Percentiles rank a stretch among this genome's conserved stretches.
These are phyloP conservation scores for Sycophila texana DNA, from an alignment of 2,888 invertebrate genomes.

Conservation along the genomic window DNA sequence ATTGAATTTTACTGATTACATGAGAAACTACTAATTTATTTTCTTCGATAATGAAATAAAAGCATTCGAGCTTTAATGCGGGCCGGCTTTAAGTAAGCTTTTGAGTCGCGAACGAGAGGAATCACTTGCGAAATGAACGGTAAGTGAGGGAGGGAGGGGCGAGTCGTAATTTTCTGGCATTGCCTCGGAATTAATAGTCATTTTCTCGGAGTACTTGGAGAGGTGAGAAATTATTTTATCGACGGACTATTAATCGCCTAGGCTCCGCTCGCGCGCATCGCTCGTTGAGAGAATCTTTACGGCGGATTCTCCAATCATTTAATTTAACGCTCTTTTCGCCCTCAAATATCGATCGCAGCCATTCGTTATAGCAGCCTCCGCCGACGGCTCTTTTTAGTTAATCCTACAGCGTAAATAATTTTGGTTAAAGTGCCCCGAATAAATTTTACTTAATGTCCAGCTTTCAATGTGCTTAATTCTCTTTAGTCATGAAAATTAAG, in stretches of 20 bases:
- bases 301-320: constrained; percentile 16
- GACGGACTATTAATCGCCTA: constrained; percentile 20
- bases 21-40: too few relatives aligned
- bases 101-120: background rate
- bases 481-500: too few relatives aligned
- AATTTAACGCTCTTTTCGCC: constrained; percentile 2
- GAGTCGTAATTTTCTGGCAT: constrained; percentile 28
- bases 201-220: constrained; percentile 7
- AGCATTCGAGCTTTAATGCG: background rate
- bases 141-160: background rate
- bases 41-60: background rate
- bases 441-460: too few relatives aligned
- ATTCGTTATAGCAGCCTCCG: background rate
- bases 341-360: constrained; percentile 6
- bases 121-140: background rate
- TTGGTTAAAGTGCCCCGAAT: background rate
- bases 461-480: too few relatives aligned
- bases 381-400: background rate
- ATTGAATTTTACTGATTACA: too few relatives aligned
- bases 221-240: constrained; percentile 32
- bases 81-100: background rate
- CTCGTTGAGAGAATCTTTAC: background rate
- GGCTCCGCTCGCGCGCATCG: constrained; percentile 5
- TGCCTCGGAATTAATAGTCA: constrained; percentile 36
- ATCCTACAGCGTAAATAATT: background rate